Evolutionary conservation across 1,140 invertebrate species (phyloP), one percentile per base, ranked within the genome.

Genomic region (Acromyrmex echinatior): DNA sequence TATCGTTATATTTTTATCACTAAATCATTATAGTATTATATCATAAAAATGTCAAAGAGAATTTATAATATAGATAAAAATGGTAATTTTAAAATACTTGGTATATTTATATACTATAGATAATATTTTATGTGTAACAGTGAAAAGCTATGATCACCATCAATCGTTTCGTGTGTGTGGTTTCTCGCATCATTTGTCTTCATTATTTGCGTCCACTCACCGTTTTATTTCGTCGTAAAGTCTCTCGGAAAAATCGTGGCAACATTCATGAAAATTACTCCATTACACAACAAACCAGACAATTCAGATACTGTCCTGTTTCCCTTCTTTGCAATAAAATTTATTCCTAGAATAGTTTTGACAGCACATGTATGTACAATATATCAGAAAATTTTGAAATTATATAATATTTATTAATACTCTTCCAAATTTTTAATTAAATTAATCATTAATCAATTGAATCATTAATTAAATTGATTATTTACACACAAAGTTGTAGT

Each of bases 131-230:
- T 45, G 39, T 45, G 5, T 39, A 65, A 65, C 7, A 65, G 58
- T 28, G 12, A 3, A 51, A 39, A 70, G 14, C 5, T 10, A 5
- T 10, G n/a, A 21, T 60, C 53, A 60, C 14, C 14, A 66, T 78
- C 25, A 28, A 56, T 39, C 39, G 21, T 12, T 14, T 1, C 74
- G 63, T 60, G 82, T 14, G 5, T 84, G 56, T 28, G 81, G 87
- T 90, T 89, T 84, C 58, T 35, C 84, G 68, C 77, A 85, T 87
- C 88, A 90, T 92, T 87, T 73, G 90, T 91, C 90, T 92, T 92
- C 91, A 86, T 92, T 92, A 91, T 25, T 77, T 71, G 70, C 31
- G 39, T 86, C 68, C 71, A 73, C 65, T 70, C 86, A 16, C n/a
- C 12, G 45, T 65, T 60, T 79, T 49, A 31, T 51, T 9, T 21